Evolutionary conservation across 92 coral and sea anemone genomes (phyloP), one percentile per base, ranked within the genome.

Genomic region (Porites cylindrica): DNA sequence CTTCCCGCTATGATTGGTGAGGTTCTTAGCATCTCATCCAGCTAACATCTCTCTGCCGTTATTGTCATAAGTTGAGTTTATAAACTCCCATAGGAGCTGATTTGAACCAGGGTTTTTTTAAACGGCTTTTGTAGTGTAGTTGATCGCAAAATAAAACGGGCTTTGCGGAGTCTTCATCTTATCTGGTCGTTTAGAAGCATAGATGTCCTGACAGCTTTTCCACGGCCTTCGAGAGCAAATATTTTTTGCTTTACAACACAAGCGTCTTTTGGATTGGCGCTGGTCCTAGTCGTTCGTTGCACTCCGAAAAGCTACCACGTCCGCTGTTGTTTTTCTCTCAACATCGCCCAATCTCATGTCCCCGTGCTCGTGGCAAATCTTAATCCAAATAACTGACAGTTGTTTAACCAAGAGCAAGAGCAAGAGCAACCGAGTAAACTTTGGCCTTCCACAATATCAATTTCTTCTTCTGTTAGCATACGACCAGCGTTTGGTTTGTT

Each of bases 1-100:
- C 64, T 87, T 84, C 19, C 90, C 90, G 81, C 90, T 90, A 85
- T 86, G 93, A 63, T 75, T 90, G 23, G 23, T 21, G 23, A 21
- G 23, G 23, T 21, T 21, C 23, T 21, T 21, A 21, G 23, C 23
- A 21, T 21, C 23, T 21, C 23, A 76, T 65, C 76, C 47, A 75
- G 76, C 43, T 82, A 74, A 32, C 82, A 51, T 60, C 38, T 85
- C 54, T 65, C 85, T 84, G 87, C 82, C 78, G 75, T 90, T 50
- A 53, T 77, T 77, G 86, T 91, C 94, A 91, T 91, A 75, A 91
- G 17, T 86, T 86, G 2, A 91, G 88, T 80, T 86, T 82, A 76
- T 91, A 77, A 24, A 87, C 82, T 32, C 89, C 90, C 94, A 82
- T 87, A 24, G 94, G 74, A 67, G 77, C 23, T 75, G 88, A 32